These are phyloP conservation scores for Pelodiscus sinensis DNA, from an alignment of 2,113 vertebrate genomes.

Conservation along the genomic window DNA sequence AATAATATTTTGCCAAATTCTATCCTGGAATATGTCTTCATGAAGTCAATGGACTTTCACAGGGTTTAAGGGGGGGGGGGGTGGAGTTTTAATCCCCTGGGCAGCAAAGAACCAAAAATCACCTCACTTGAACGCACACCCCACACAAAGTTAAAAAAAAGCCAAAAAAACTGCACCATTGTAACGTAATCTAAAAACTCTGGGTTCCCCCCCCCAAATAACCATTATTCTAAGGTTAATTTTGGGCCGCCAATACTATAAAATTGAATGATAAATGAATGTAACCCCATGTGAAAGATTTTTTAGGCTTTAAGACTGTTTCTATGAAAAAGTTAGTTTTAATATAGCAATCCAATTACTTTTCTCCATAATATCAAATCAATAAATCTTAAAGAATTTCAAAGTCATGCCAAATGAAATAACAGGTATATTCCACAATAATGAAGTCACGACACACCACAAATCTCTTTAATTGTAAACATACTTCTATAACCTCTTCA, in stretches of 20 bases:
- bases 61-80: not conserved
- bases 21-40: not conserved
- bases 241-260: not conserved
- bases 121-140: not conserved
- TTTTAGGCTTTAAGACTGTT: not conserved
- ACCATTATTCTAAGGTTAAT: not conserved
- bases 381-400: fast-evolving
- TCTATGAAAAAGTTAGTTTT: not conserved
- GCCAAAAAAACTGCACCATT: not conserved
- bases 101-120: not conserved
- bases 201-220: not conserved
- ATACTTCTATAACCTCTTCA: not conserved
- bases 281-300: not conserved
- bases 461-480: not conserved
- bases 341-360: not conserved
- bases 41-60: not conserved
- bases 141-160: fast-evolving
- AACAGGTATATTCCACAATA: not conserved
- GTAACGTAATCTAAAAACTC: not conserved
- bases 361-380: not conserved
- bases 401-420: not conserved
- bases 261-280: not conserved
- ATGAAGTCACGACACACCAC: not conserved
- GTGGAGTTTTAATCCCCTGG: not conserved
- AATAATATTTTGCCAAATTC: not conserved